Evolutionary conservation across 2,113 vertebrate species (phyloP), one percentile per base, ranked within the genome.

Genomic region (Pteruthius melanotis): DNA sequence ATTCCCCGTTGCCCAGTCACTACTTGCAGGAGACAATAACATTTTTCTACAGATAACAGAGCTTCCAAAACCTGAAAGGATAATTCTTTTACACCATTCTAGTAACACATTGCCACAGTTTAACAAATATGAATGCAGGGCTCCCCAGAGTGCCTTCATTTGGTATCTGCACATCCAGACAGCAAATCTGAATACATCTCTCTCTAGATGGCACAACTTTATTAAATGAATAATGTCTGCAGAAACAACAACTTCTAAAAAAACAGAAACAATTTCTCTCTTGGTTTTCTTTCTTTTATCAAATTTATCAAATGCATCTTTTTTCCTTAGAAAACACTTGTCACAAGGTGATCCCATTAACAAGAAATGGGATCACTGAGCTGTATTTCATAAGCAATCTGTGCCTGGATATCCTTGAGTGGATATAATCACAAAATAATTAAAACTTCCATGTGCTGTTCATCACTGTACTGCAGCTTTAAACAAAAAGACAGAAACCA

Each of bases 121-220:
- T 84, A 93, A 96, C 90, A 92, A 95, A 77, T 72, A 52, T 9
- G 54, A 35, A 65, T 19, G 60, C 42, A 92, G 81, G 68, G 68
- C 26, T 96, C 87, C 94, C 93, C 52, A 28, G 83, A 87, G 96
- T 95, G 90, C 83, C 96, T 98, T 95, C 87, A 96, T 91, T 91
- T 95, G 93, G 95, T 94, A 95, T 56, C 75, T 81, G 31, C 21
- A 90, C 94, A 91, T 35, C 30, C 86, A 93, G 75, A 71, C 11
- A 79, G 21, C 40, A 80, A 65, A 93, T 83, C 66, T 90, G 89
- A 97, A 95, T 68, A 66, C 11, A 37, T 28, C 93, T 85, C 79
- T 71, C 68, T 89, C 76, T 54, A 78, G 78, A 95, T 90, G 93
- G 78, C 76, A 77, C 47, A 71, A 74, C 61, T 94, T 85, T 80